Base-by-base conservation (phyloP, 2,113 vertebrate genomes). In the Mesembrinibis cayennensis region DNA sequence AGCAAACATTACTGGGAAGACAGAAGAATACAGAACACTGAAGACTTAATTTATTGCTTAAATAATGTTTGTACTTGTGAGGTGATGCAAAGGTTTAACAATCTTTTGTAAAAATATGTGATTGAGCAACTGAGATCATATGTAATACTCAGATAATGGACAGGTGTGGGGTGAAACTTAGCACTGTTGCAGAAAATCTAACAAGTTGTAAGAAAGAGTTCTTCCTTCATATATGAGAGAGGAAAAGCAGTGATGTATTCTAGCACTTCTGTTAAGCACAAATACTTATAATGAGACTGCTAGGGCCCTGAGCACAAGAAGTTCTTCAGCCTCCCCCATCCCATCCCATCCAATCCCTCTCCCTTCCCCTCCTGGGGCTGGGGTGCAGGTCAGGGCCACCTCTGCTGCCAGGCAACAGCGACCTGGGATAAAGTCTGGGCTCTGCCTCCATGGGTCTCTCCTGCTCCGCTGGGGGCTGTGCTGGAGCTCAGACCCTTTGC, bases 321-420 rank as follows among this genome's bases (percentile, higher is more conserved):
- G 29, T 63, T 40, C 29, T 58, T 40, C 25, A 36, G 17, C 32
- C 4, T 62, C 11, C 9, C 19, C 13, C 40, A 42, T 42, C 13
- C 7, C 16, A 47, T 19, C 65, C 17, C 19, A 45, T 16, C 65
- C 17, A 16, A 45, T 16, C 16, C 7, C 5, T 71, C 14, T 55
- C 36, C 11, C 12, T 81, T 83, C 36, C 6, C 4, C 3, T 36
- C 36, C 49, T 36, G 32, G 11, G 36, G 3, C 10, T 80, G 58
- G 1, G 3, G 8, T n/a, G 8, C 3, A 0, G 4, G 14, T 38
- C 1, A 2, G 42, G 25, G 7, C 5, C 38, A 29, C 22, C 34
- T 56, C 16, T 56, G 11, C 29, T 73, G 17, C 10, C 1, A 0
- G 10, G 11, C 5, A 9, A 26, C 23, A 40, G 11, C 74, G 30